phyloP scores from a whole-genome alignment of 2,113 vertebrate genomes.

The Corythoichthys intestinalis region DNA sequence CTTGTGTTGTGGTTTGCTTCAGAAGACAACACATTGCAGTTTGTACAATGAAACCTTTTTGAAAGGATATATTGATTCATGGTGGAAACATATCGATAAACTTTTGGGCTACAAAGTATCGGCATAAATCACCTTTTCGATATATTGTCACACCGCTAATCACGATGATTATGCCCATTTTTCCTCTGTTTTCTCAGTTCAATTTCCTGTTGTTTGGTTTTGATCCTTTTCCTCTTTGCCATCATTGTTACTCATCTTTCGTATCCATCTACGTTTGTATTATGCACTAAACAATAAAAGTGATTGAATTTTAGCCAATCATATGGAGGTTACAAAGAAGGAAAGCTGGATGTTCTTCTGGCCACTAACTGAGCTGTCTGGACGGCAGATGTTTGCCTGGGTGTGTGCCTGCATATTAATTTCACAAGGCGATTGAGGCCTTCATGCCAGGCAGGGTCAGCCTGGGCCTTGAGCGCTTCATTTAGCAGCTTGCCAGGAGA shows the following conservation, averaged over 20 bases:
- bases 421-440: conserved; percentile 33
- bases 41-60: too few relatives aligned
- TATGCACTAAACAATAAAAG: not conserved
- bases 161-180: too few relatives aligned
- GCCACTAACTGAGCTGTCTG: conserved; percentile 46
- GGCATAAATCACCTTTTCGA: too few relatives aligned
- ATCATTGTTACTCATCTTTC: too few relatives aligned
- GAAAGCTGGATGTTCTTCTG: conserved; percentile 23
- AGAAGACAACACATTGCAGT: not conserved
- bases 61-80: too few relatives aligned
- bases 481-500: conserved; percentile 63
- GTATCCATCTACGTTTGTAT: too few relatives aligned
- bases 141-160: too few relatives aligned
- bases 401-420: conserved; percentile 28
- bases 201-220: too few relatives aligned
- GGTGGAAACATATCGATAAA: too few relatives aligned
- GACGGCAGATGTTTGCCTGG: conserved; percentile 49
- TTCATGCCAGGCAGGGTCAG: conserved; percentile 47
- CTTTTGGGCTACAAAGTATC: too few relatives aligned
- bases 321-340: conserved; percentile 12
- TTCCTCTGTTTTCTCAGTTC: too few relatives aligned
- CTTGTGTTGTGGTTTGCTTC: not conserved
- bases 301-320: conserved; percentile 2
- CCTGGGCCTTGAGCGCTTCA: conserved; percentile 50
- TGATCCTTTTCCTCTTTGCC: too few relatives aligned